A percentile compares a stretch with the other conserved stretches of the same genome.
phyloP scores from a whole-genome alignment of 1,140 invertebrate genomes.

The Diploscapter pachys region DNA sequence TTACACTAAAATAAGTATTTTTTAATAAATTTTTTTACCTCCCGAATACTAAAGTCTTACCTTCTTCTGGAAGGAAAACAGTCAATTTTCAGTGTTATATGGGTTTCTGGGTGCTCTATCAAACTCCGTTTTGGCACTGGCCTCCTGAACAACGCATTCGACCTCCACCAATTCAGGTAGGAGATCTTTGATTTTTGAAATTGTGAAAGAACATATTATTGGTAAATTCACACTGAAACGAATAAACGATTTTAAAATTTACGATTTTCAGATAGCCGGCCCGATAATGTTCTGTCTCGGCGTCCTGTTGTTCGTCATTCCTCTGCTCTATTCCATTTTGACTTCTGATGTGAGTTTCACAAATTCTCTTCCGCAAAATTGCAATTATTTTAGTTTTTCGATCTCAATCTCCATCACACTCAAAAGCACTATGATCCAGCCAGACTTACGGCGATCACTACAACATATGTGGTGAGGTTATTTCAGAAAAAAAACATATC shows the following conservation, averaged over 20 bases:
- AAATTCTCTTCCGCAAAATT: neutral
- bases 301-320: slow-evolving; percentile 34
- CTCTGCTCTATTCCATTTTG: slow-evolving; percentile 43
- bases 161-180: slow-evolving; percentile 44
- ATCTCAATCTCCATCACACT: slow-evolving; percentile 26
- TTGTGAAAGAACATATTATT: neutral
- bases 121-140: slow-evolving; percentile 56
- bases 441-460: slow-evolving; percentile 32
- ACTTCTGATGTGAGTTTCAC: slow-evolving; percentile 45
- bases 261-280: neutral
- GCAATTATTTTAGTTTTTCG: slow-evolving; percentile 14
- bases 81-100: slow-evolving; percentile 39
- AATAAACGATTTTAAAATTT: neutral
- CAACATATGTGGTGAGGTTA: slow-evolving; percentile 22
- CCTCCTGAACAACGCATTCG: slow-evolving; percentile 20
- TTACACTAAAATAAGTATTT: too few species aligned
- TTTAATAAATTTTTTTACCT: too few species aligned
- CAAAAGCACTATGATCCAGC: slow-evolving; percentile 20
- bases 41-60: too few species aligned
- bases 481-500: neutral
- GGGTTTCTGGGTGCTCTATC: slow-evolving; percentile 51
- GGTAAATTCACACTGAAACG: neutral
- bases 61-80: neutral
- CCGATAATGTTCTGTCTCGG: neutral
- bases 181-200: slow-evolving; percentile 36